Evolutionary conservation across 2,888 invertebrate species (phyloP).

Genomic region (Megaustenia siamemsis): DNA sequence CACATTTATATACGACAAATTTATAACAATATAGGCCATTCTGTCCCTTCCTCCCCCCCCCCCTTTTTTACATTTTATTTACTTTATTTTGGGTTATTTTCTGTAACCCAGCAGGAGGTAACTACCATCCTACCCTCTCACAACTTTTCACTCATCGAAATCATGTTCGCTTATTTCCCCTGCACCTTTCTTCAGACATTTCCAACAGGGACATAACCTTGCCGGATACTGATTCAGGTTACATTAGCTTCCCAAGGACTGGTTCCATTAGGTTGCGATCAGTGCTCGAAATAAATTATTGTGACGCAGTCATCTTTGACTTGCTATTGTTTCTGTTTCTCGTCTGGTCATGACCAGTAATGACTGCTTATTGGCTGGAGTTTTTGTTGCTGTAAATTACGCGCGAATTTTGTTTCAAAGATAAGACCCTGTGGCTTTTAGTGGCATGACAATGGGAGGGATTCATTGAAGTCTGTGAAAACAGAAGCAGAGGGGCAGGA

Average conservation of each 20-base stretch:
- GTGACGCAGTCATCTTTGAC: constrained; percentile 11
- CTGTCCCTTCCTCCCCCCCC: too few species aligned
- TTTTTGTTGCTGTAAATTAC: background rate
- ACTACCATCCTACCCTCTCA: background rate
- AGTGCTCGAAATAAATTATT: background rate
- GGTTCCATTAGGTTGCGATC: background rate
- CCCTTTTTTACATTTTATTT: background rate
- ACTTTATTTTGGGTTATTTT: background rate
- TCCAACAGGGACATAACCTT: background rate
- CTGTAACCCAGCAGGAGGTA: background rate
- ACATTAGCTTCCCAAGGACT: too few species aligned
- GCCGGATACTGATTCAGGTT: background rate
- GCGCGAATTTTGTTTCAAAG: background rate
- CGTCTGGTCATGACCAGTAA: background rate
- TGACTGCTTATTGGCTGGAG: constrained; percentile 2
- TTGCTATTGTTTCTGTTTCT: constrained; percentile 20
- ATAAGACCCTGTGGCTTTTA: background rate
- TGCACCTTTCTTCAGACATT: background rate
- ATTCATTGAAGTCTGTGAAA: too few species aligned
- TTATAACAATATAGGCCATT: too few species aligned
- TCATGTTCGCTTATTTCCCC: background rate
- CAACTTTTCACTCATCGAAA: background rate
- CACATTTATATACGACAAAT: too few species aligned
- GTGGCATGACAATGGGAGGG: too few species aligned
- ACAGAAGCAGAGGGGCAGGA: too few species aligned